Evolutionary conservation across 2,888 invertebrate species (phyloP), one percentile per base, ranked within the genome.

Genomic region (Horisme vitalbata): DNA sequence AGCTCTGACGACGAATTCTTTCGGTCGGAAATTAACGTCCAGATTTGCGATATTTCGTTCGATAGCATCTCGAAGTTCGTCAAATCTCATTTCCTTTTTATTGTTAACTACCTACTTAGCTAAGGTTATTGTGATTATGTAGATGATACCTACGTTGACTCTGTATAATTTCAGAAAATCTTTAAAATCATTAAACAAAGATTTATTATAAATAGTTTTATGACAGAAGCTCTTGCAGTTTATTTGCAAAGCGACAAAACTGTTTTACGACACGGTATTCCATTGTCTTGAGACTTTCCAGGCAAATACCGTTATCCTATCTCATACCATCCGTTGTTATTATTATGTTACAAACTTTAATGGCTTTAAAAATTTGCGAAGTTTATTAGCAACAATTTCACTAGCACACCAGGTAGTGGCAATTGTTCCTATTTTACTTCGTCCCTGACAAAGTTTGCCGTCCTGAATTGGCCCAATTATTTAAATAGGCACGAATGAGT

Each of bases 381-480:
- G 45, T 28, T 41, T 43, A 35, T n/a, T n/a, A n/a, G n/a, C n/a
- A n/a, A n/a, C n/a, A 45, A 52, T 50, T 66, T 65, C 26, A 60
- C 59, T 52, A 57, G 48, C 41, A 35, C 30, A 47, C 46, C 46
- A 52, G 48, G 48, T 50, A 43, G 14, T 49, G 39, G 41, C 55
- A 52, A 46, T 33, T 46, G 43, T 49, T 54, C 38, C 35, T 56
- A 56, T 52, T 41, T 39, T 38, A 23, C 28, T 24, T 36, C 18
- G 55, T 47, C 61, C 47, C 35, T 52, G 44, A 43, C 58, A 47
- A 51, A 45, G 68, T 60, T 63, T 57, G 65, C 58, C 63, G 63
- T 28, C 59, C 52, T 55, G 51, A 65, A 63, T 72, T 66, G 57
- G 45, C 55, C 61, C 51, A 53, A 44, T 63, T 61, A 63, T 64